Evolutionary conservation across 2,797 vertebrate genomes (phyloP).

Genomic region (Apodemus agrarius): DNA sequence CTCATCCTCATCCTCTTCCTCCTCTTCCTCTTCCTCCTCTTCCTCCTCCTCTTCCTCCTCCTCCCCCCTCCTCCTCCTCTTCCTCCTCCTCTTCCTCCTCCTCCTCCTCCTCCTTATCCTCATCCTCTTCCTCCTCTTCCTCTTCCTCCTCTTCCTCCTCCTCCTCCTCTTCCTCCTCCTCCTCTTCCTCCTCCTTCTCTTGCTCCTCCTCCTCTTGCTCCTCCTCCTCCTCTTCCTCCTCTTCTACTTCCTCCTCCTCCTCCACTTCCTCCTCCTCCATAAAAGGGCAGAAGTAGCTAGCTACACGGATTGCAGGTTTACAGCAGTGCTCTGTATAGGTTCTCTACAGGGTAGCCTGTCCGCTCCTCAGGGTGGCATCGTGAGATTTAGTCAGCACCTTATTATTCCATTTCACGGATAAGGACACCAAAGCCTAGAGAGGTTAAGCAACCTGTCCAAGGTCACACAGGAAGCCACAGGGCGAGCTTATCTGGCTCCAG

Average conservation of each 20-base stretch:
- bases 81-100: not conserved
- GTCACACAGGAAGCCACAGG: not conserved
- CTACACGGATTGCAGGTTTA: not conserved
- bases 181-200: too few species aligned
- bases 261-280: not conserved
- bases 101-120: not conserved
- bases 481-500: not conserved
- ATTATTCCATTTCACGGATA: not conserved
- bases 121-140: too few species aligned
- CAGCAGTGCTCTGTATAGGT: rapidly evolving
- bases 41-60: not conserved
- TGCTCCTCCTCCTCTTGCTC: rapidly evolving
- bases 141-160: too few species aligned
- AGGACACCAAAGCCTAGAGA: not conserved
- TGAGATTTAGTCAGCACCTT: not conserved
- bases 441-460: not conserved
- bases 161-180: too few species aligned
- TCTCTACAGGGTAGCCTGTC: not conserved
- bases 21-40: not conserved
- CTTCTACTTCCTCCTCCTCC: not conserved
- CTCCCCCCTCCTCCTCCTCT: too few species aligned
- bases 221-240: too few species aligned
- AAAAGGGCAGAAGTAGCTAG: not conserved
- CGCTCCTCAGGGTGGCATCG: not conserved
- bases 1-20: rapidly evolving